A percentile compares a stretch with the other conserved stretches of the same genome.
Conservation (phyloP, 1,140 invertebrate genomes). For the Meloidogyne exigua region DNA sequence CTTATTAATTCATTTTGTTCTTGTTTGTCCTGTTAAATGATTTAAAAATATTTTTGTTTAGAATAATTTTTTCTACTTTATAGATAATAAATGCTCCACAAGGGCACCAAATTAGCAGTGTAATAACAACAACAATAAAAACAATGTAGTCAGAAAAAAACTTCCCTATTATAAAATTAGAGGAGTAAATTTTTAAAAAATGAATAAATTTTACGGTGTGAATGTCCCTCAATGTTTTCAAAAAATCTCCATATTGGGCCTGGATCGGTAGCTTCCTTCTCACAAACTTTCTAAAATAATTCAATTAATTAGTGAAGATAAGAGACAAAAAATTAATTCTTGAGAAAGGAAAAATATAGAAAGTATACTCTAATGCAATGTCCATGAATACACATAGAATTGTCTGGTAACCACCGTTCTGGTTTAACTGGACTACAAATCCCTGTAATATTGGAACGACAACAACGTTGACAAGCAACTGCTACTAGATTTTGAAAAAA, state of each 20-base stretch:
- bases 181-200: neutral
- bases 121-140: constrained; percentile 36
- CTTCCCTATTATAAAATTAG: constrained; percentile 31
- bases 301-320: too few species aligned
- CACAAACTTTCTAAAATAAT: constrained; percentile 44
- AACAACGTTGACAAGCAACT: constrained; percentile 39
- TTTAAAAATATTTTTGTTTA: neutral
- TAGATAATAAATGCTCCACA: constrained; percentile 43
- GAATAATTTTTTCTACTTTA: constrained; percentile 17
- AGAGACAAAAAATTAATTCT: neutral
- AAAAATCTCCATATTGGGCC: constrained; percentile 41
- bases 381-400: constrained; percentile 49
- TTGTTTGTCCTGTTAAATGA: constrained; percentile 13
- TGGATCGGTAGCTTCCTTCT: constrained; percentile 40
- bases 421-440: constrained; percentile 34
- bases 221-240: constrained; percentile 33
- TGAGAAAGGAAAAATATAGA: too few species aligned
- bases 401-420: constrained; percentile 33
- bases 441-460: constrained; percentile 22
- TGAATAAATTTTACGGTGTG: constrained; percentile 27
- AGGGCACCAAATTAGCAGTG: constrained; percentile 42
- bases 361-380: constrained; percentile 37
- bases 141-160: constrained; percentile 45
- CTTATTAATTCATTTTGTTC: constrained; percentile 13
- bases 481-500: constrained; percentile 26